phyloP scores from a whole-genome alignment of 1,140 invertebrate genomes.

The Brachionus paranguensis region DNA sequence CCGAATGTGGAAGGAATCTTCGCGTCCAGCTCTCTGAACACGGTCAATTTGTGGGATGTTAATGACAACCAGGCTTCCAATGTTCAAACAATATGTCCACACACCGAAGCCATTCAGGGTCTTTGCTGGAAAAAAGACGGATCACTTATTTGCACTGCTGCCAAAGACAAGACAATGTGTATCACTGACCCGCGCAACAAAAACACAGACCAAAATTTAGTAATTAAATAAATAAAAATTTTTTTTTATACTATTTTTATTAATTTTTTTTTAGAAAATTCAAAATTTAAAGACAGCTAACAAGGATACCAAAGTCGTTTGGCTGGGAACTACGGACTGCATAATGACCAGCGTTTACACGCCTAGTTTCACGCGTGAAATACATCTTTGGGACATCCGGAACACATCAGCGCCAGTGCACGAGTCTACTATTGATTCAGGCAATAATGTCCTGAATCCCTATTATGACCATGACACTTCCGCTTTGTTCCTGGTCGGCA shows the following conservation, averaged over 20 bases:
- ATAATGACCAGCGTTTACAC: slow-evolving; percentile 72
- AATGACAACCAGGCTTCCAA: slow-evolving; percentile 34
- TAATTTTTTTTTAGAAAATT: background rate
- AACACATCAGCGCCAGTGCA: slow-evolving; percentile 72
- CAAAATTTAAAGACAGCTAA: slow-evolving; percentile 63
- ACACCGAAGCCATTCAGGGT: slow-evolving; percentile 74
- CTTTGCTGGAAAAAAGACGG: slow-evolving; percentile 77
- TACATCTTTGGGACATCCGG: slow-evolving; percentile 76
- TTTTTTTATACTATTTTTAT: background rate
- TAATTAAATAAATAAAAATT: background rate
- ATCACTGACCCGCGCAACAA: slow-evolving; percentile 70
- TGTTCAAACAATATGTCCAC: slow-evolving; percentile 66
- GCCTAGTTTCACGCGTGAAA: slow-evolving; percentile 66
- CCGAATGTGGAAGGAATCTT: slow-evolving; percentile 20
- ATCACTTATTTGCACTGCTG: slow-evolving; percentile 61
- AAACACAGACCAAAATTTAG: slow-evolving; percentile 50
- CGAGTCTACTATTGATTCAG: slow-evolving; percentile 73
- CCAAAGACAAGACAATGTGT: slow-evolving; percentile 75
- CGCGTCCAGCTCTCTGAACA: background rate
- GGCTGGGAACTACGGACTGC: slow-evolving; percentile 73
- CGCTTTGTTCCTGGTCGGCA: slow-evolving; percentile 83
- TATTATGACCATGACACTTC: slow-evolving; percentile 82
- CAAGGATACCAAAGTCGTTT: slow-evolving; percentile 80
- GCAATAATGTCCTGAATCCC: slow-evolving; percentile 79
- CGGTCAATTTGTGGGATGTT: slow-evolving; percentile 26